Evolutionary conservation across 2,888 invertebrate genomes (phyloP).

Genomic region (Tetropium fuscum): DNA sequence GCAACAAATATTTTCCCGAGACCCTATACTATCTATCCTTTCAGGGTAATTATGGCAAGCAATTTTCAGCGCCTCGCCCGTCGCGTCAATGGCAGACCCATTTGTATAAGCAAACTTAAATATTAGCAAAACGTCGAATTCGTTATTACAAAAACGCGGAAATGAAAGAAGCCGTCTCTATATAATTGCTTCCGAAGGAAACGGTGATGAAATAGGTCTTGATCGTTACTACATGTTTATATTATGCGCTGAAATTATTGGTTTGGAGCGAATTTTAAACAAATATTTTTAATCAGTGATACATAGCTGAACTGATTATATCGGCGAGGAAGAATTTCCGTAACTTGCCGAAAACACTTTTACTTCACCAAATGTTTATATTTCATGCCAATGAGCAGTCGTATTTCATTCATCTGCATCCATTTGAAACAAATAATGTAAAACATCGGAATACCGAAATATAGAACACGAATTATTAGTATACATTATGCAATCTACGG

Average conservation of each 20-base stretch:
- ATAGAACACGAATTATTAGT: not conserved
- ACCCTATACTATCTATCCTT: too few relatives aligned
- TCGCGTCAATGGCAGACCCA: too few relatives aligned
- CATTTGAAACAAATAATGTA: not conserved
- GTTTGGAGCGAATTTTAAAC: not conserved
- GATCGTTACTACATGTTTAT: not conserved
- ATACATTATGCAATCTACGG: not conserved
- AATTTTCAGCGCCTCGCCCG: not conserved
- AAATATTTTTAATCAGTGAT: not conserved
- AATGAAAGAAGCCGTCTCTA: not conserved
- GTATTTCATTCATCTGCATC: not conserved
- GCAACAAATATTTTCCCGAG: too few relatives aligned
- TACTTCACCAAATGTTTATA: too few relatives aligned
- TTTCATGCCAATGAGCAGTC: not conserved
- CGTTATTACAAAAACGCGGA: not conserved
- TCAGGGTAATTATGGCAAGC: too few relatives aligned
- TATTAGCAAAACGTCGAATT: not conserved
- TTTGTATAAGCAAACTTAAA: not conserved
- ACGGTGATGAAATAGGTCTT: not conserved
- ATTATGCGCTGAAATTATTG: not conserved
- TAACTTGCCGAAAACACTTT: not conserved
- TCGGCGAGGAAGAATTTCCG: not conserved
- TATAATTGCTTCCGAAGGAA: constrained; percentile 2
- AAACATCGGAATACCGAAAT: not conserved
- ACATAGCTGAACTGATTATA: not conserved